These are phyloP conservation scores for Porites evermanni DNA, from an alignment of 92 coral and sea anemone species.

Conservation along the genomic window DNA sequence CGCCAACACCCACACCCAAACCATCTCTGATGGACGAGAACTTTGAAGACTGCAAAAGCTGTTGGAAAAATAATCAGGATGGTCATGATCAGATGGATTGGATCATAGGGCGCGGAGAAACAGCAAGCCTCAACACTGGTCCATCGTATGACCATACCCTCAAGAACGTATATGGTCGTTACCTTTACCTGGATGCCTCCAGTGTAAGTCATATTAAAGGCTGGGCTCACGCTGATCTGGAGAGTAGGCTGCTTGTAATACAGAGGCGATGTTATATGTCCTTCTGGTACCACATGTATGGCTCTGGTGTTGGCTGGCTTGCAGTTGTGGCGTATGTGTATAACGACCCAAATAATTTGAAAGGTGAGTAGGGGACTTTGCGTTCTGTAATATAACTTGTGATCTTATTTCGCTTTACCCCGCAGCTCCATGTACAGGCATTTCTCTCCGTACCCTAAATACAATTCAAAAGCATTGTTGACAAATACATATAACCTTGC, in stretches of 20 bases:
- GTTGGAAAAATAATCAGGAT: constrained; percentile 84
- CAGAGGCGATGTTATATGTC: constrained; percentile 81
- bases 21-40: constrained; percentile 66
- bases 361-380: constrained; percentile 35
- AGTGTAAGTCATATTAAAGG: constrained; percentile 29
- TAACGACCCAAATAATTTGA: constrained; percentile 38
- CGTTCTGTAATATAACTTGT: no score
- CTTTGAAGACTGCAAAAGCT: constrained; percentile 87
- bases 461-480: no score
- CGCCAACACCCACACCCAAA: constrained; percentile 67
- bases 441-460: no score
- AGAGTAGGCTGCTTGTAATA: constrained; percentile 77
- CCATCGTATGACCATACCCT: constrained; percentile 87
- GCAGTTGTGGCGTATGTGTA: constrained; percentile 69
- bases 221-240: constrained; percentile 90
- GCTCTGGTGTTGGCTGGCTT: constrained; percentile 73
- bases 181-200: constrained; percentile 86
- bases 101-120: constrained; percentile 87
- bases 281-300: constrained; percentile 98
- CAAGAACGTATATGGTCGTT: constrained; percentile 81
- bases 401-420: no score
- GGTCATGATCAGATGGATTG: constrained; percentile 94
- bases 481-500: no score
- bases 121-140: constrained; percentile 80
- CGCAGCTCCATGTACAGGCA: no score